Conservation (phyloP, 2,113 vertebrate genomes). For the Aleadryas rufinucha region DNA sequence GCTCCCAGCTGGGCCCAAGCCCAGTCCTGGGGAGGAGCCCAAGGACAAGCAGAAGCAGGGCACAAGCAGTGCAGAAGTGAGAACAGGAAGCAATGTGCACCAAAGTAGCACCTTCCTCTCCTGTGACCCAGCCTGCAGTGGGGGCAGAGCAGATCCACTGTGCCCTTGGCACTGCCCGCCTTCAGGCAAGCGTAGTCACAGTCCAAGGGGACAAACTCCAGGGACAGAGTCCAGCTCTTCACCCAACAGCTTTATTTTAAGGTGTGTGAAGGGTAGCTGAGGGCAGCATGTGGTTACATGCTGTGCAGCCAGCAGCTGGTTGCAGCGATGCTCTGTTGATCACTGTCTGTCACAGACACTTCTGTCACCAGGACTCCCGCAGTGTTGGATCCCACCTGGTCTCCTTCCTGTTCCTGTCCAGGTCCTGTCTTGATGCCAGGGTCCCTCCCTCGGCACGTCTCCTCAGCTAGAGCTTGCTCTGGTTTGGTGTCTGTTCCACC, state of each 20-base stretch:
- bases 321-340: rapidly evolving
- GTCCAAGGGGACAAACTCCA: neutral
- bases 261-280: neutral
- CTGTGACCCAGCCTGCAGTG: neutral
- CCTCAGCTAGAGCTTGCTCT: slow-evolving; percentile 81
- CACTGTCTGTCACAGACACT: rapidly evolving
- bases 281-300: rapidly evolving
- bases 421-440: neutral
- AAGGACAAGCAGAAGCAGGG: neutral
- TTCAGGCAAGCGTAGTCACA: rapidly evolving
- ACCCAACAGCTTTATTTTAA: neutral
- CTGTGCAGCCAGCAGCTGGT: neutral
- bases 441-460: rapidly evolving
- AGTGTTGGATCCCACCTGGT: neutral
- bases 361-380: rapidly evolving
- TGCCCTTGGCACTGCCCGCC: neutral
- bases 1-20: neutral
- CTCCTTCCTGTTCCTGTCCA: neutral
- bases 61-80: neutral
- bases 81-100: neutral
- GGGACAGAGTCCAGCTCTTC: neutral
- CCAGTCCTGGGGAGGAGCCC: neutral
- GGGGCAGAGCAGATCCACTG: neutral
- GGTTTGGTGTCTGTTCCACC: slow-evolving; percentile 33
- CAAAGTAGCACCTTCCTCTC: neutral